phyloP scores from a whole-genome alignment of 2,113 vertebrate species.

The Elachura formosa region DNA sequence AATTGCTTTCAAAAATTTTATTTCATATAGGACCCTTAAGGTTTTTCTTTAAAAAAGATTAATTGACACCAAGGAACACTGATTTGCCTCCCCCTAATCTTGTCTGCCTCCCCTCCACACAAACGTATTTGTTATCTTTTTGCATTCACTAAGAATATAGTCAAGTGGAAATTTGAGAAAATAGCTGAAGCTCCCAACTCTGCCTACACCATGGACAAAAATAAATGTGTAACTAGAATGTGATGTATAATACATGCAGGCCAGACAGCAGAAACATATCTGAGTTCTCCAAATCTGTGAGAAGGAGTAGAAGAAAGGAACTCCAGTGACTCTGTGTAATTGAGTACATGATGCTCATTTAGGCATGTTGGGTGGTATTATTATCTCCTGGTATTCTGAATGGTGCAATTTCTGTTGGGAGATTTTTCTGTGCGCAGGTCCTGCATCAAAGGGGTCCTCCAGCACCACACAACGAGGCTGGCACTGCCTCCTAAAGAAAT shows the following conservation, averaged over 20 bases:
- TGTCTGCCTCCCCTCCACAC: neutral
- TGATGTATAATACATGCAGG: neutral
- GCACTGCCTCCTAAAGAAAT: neutral
- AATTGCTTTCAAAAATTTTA: neutral
- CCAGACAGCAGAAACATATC: neutral
- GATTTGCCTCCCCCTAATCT: accelerated
- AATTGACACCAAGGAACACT: neutral
- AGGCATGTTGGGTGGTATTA: neutral
- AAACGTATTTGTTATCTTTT: neutral
- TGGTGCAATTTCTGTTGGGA: neutral
- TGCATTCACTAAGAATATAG: neutral
- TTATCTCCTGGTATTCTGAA: neutral
- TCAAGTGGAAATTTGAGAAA: neutral
- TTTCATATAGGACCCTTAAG: neutral
- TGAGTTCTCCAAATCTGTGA: neutral
- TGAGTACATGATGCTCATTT: neutral
- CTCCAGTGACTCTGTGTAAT: neutral
- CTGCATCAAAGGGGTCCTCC: neutral
- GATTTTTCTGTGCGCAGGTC: neutral
- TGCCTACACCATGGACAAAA: slow-evolving; percentile 5
- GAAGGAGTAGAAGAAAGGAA: neutral
- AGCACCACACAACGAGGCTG: neutral
- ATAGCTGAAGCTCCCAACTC: neutral
- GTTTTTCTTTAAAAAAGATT: neutral
- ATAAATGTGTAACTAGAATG: slow-evolving; percentile 14